Evolutionary conservation across 2,797 vertebrate species (phyloP), one percentile per base, ranked within the genome.

Genomic region (Chrosomus eos): DNA sequence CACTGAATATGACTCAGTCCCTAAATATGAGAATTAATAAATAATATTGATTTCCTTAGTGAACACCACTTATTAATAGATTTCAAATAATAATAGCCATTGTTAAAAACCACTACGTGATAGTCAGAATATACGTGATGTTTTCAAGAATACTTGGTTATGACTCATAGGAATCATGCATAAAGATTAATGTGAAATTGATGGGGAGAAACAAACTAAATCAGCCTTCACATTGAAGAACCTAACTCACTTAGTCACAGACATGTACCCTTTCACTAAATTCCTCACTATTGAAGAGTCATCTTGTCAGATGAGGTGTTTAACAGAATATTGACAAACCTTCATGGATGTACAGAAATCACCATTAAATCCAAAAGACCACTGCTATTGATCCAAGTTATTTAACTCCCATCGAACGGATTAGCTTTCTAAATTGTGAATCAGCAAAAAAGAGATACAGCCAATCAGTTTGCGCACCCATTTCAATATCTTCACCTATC

Each of bases 391-490:
- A 95, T 93, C 88, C 33, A 14, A n/a, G 31, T 81, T 78, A 78
- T 89, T 89, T 90, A 88, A 90, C 90, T 90, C 85, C 83, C 87
- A 88, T 88, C 90, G 87, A 92, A 89, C 48, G 83, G 86, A 90
- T 94, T 90, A 90, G 88, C 89, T 83, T 87, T 84, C 66, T 74
- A 90, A 92, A 87, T 88, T 85, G 86, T 89, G 92, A 93, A 90
- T 95, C 94, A 94, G 94, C 93, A 93, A 87, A 91, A 92, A 91
- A 31, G 51, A 26, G n/a, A 75, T 70, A 75, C 80, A 88, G 86
- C 90, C 90, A 90, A 93, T 93, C 87, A 91, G 84, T 78, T 8
- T 79, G 80, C 75, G 11, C 72, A 75, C 84, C 86, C 88, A 11
- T n/a, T 83, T 75, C 67, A 73, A 38, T 85, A 89, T 90, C 91